Conservation (phyloP, 2,113 vertebrate species). For the Cyphomyrus plagiostoma region DNA sequence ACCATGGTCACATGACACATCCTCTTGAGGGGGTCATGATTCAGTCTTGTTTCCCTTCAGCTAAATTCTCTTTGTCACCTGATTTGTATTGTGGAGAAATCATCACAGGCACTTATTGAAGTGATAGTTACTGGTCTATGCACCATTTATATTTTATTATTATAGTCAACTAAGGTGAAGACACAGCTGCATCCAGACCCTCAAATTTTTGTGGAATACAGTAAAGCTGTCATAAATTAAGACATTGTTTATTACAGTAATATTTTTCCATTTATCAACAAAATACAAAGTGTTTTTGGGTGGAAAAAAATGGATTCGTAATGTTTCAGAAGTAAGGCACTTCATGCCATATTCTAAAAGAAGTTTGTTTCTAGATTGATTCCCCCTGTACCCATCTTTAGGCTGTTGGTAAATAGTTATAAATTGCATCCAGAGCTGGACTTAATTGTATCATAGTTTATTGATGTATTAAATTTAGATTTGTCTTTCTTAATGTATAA, state of each 20-base stretch:
- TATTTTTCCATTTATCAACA: background rate
- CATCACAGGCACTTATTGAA: background rate
- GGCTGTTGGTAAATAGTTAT: background rate
- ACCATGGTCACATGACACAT: conserved; percentile 20
- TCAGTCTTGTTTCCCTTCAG: conserved; percentile 25
- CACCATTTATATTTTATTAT: background rate
- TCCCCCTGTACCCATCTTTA: background rate
- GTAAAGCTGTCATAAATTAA: background rate
- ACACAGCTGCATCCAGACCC: background rate
- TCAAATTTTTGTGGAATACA: background rate
- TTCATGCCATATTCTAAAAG: background rate
- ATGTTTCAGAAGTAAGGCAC: background rate
- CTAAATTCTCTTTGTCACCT: background rate
- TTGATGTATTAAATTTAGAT: background rate
- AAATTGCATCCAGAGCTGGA: background rate
- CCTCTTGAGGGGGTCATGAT: conserved; percentile 35
- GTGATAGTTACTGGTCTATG: background rate
- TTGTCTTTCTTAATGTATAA: background rate
- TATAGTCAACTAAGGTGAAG: background rate
- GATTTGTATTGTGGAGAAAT: background rate
- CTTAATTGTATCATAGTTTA: background rate
- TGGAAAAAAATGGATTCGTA: background rate
- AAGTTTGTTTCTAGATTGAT: background rate
- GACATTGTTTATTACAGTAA: background rate
- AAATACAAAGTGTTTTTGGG: background rate